These are phyloP conservation scores for Anas platyrhynchos DNA, from an alignment of 2,113 vertebrate species.

Conservation along the genomic window DNA sequence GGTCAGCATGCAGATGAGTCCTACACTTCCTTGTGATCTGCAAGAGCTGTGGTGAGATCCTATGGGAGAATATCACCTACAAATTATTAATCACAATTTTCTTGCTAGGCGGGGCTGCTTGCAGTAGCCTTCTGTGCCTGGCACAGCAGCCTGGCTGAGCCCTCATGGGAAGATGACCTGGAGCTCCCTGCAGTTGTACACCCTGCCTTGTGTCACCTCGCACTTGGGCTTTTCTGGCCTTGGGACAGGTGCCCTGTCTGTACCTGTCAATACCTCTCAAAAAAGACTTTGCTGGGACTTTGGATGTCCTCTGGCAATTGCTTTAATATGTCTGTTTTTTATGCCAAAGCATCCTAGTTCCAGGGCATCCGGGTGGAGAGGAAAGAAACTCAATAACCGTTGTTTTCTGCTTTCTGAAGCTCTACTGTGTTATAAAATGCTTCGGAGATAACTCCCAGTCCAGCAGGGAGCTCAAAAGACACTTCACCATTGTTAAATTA, in stretches of 20 bases:
- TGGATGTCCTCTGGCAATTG: background rate
- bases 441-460: background rate
- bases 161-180: background rate
- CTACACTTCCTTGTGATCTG: background rate
- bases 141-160: background rate
- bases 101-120: background rate
- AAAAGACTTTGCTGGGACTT: background rate
- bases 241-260: background rate
- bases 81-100: background rate
- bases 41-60: background rate
- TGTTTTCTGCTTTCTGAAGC: background rate
- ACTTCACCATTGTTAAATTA: background rate
- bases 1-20: background rate
- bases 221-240: background rate
- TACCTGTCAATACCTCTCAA: background rate
- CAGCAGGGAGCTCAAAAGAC: background rate
- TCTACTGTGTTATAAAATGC: background rate
- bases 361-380: background rate
- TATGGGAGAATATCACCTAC: background rate
- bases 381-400: background rate
- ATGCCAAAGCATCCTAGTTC: background rate
- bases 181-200: too few relatives aligned
- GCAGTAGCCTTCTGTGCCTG: background rate
- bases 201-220: background rate
- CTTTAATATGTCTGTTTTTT: background rate